These are phyloP conservation scores for Epizoanthus stellaris DNA, from an alignment of 92 coral and sea anemone species.

Conservation along the genomic window DNA sequence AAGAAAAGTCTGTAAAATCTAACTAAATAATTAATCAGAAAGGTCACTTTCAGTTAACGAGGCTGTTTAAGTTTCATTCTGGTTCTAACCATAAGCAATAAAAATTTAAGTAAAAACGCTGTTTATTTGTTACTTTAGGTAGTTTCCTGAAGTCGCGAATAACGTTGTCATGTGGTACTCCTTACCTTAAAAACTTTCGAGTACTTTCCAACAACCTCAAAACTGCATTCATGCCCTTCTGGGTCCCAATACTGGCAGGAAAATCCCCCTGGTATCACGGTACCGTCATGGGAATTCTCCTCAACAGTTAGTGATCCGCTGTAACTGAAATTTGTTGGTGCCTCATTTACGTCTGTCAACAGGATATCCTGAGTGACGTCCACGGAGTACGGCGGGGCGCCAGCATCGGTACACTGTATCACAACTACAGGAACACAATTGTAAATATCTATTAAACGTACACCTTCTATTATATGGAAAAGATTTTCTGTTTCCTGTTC, in stretches of 20 bases:
- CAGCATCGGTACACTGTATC: slow-evolving; percentile 77
- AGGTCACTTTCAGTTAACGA: neutral
- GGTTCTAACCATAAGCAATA: too few relatives aligned
- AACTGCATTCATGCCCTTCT: slow-evolving; percentile 67
- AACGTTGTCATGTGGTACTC: neutral
- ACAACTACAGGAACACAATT: slow-evolving; percentile 49
- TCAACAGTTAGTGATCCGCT: slow-evolving; percentile 52
- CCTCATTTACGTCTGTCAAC: slow-evolving; percentile 82
- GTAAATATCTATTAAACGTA: neutral
- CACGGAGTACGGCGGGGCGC: slow-evolving; percentile 73
- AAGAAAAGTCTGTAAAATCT: neutral
- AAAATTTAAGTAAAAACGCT: too few relatives aligned
- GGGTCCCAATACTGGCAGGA: slow-evolving; percentile 81
- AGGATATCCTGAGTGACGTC: slow-evolving; percentile 55
- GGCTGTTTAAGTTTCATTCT: too few relatives aligned
- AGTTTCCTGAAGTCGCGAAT: too few relatives aligned
- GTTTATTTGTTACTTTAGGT: too few relatives aligned
- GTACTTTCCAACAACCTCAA: slow-evolving; percentile 78
- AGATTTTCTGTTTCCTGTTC: too few relatives aligned
- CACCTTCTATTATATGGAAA: too few relatives aligned
- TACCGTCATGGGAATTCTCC: slow-evolving; percentile 68
- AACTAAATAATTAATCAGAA: neutral
- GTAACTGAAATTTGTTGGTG: slow-evolving; percentile 74
- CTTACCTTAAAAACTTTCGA: slow-evolving; percentile 77
- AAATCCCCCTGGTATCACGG: slow-evolving; percentile 67